phyloP scores from a whole-genome alignment of 2,888 invertebrate species.

The Drosophila emarginata region DNA sequence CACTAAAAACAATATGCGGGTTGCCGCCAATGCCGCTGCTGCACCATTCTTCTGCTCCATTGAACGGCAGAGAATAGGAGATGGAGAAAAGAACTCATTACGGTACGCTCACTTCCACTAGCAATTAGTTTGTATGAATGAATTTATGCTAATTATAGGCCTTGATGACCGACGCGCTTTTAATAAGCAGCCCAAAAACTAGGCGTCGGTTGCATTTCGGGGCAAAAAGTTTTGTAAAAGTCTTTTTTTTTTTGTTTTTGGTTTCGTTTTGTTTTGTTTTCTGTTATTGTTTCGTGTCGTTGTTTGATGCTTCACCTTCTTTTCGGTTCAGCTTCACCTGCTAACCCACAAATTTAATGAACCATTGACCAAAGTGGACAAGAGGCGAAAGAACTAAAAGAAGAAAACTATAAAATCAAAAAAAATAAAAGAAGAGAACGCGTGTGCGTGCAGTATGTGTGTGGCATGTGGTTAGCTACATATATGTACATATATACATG shows the following conservation, averaged over 20 bases:
- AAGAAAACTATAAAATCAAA: constrained; percentile 13
- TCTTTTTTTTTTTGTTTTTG: constrained; percentile 11
- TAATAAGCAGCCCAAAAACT: constrained; percentile 56
- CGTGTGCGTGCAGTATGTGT: constrained; percentile 48
- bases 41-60: constrained; percentile 45
- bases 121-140: constrained; percentile 73
- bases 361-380: constrained; percentile 66
- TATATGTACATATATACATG: constrained; percentile 63
- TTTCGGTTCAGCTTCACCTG: constrained; percentile 65
- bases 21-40: constrained; percentile 12
- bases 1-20: constrained; percentile 53
- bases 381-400: constrained; percentile 25
- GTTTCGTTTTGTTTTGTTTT: constrained; percentile 6
- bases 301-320: constrained; percentile 12
- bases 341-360: constrained; percentile 79
- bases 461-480: constrained; percentile 65
- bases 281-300: constrained; percentile 2
- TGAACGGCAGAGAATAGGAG: constrained; percentile 31
- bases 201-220: constrained; percentile 24
- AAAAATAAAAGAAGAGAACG: constrained; percentile 53
- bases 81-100: constrained; percentile 52
- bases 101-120: constrained; percentile 68
- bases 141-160: constrained; percentile 74
- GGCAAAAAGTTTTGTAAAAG: constrained; percentile 37
- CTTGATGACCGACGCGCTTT: constrained; percentile 68